A percentile compares a stretch with the other conserved stretches of the same genome.
Evolutionary conservation across 2,888 invertebrate genomes (phyloP).

Genomic region (Acanthococcus lagerstroemiae): DNA sequence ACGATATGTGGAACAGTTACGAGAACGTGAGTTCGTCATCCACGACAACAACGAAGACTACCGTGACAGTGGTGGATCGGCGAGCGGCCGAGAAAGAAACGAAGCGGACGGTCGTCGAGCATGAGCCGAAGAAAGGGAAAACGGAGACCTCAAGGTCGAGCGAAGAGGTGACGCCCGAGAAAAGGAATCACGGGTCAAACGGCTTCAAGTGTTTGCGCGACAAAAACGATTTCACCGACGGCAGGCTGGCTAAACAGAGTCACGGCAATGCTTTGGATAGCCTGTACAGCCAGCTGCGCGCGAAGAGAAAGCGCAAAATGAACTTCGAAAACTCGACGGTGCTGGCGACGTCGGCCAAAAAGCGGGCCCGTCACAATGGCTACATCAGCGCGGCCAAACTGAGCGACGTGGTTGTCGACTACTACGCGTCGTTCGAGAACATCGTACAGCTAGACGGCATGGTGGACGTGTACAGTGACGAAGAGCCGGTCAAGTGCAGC

Average conservation of each 20-base stretch:
- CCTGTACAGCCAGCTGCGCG: not conserved
- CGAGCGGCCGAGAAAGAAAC: not conserved
- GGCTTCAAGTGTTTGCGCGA: constrained; percentile 10
- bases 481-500: constrained; percentile 73
- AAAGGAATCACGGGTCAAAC: not conserved
- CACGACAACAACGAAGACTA: not conserved
- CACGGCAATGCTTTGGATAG: not conserved
- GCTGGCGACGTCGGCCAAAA: not conserved
- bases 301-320: constrained; percentile 8
- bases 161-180: not conserved
- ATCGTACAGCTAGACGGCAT: constrained; percentile 19
- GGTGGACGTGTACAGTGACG: constrained; percentile 42
- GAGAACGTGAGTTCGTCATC: not conserved
- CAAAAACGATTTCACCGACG: not conserved
- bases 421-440: constrained; percentile 7
- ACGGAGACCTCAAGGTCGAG: not conserved
- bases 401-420: not conserved
- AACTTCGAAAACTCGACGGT: constrained; percentile 14
- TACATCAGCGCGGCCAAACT: not conserved
- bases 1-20: constrained; percentile 53
- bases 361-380: not conserved
- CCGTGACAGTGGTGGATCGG: not conserved
- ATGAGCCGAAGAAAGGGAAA: no score
- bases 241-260: not conserved
- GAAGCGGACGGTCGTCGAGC: not conserved